Base-by-base conservation (phyloP, 1,140 invertebrate genomes). In the Brachionus plicatilis region DNA sequence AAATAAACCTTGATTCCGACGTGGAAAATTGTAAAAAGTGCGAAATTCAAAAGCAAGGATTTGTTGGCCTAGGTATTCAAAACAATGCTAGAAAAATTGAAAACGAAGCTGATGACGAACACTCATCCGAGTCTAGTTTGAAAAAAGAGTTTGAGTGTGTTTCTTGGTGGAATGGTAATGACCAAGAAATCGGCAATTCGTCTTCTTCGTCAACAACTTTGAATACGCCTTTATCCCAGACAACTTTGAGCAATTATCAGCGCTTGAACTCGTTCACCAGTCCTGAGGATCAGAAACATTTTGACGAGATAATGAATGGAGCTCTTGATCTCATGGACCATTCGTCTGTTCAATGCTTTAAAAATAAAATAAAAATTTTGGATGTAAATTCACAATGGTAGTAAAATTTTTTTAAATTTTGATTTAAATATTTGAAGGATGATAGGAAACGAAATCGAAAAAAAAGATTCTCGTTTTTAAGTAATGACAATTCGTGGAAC, bases 71-170 rank as follows among this genome's bases (percentile, higher is more conserved):
- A 33, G 45, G 47, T 0, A 50, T 20, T 14, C 11, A 20, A 27
- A 76, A 27, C 3, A 27, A 75, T 43, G 20, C 24, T 8, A 53
- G 27, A 50, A 47, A 29, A 14, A 27, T 50, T 14, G 45, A 76
- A 76, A 41, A 76, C 27, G 72, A 76, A 76, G 72, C 72, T 76
- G 72, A 76, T 29, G 72, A 76, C 33, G 72, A 76, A 11, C 27
- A 50, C 6, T 76, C 72, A 17, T 76, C 72, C 12, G 72, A 76
- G 12, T 76, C 72, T 14, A 76, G 72, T 76, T 50, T 50, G 9
- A 76, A 37, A 76, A 76, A 50, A 20, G 72, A 76, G 27, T 53
- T 76, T 29, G 72, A 76, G 6, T 50, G 41, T 14, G 11, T 76
- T 12, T 43, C 72, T 27, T 76, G 72, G 72, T 76, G 72, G 72